phyloP scores from a whole-genome alignment of 2,888 invertebrate genomes.

The Empis livida region DNA sequence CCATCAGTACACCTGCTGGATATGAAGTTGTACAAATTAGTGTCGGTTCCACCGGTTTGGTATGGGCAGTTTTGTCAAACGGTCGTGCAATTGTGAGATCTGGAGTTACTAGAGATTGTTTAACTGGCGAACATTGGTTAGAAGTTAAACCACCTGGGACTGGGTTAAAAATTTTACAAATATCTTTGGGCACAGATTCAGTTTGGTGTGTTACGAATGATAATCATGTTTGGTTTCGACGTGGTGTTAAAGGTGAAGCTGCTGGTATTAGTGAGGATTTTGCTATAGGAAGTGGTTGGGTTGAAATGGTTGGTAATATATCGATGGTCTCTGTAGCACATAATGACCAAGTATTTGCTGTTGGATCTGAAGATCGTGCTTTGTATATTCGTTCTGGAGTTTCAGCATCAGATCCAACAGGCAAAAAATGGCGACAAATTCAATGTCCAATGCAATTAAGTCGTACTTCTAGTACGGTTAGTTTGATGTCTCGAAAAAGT shows the following conservation, averaged over 20 bases:
- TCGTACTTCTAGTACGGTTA: conserved; percentile 67
- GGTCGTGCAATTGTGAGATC: conserved; percentile 71
- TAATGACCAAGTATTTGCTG: conserved; percentile 81
- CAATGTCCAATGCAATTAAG: conserved; percentile 72
- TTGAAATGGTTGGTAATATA: conserved; percentile 81
- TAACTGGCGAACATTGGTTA: conserved; percentile 58
- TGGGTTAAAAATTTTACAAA: conserved; percentile 55
- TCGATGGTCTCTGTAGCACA: conserved; percentile 69
- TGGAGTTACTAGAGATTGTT: conserved; percentile 62
- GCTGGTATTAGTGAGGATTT: conserved; percentile 61
- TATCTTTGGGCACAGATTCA: conserved; percentile 70
- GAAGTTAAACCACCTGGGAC: conserved; percentile 64
- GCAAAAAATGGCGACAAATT: conserved; percentile 73
- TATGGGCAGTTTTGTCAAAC: conserved; percentile 77
- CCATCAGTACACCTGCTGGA: conserved; percentile 60
- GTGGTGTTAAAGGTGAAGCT: conserved; percentile 53
- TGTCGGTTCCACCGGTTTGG: conserved; percentile 72
- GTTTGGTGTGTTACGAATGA: conserved; percentile 69
- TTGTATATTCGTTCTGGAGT: conserved; percentile 72
- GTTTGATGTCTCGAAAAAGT: conserved; percentile 43
- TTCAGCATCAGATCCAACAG: conserved; percentile 60
- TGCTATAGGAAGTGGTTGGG: conserved; percentile 74
- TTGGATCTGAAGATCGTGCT: conserved; percentile 68
- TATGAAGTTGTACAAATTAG: conserved; percentile 75
- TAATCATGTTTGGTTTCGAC: conserved; percentile 77